These are phyloP conservation scores for Scyliorhinus canicula DNA, from an alignment of 2,797 vertebrate genomes.

Conservation along the genomic window DNA sequence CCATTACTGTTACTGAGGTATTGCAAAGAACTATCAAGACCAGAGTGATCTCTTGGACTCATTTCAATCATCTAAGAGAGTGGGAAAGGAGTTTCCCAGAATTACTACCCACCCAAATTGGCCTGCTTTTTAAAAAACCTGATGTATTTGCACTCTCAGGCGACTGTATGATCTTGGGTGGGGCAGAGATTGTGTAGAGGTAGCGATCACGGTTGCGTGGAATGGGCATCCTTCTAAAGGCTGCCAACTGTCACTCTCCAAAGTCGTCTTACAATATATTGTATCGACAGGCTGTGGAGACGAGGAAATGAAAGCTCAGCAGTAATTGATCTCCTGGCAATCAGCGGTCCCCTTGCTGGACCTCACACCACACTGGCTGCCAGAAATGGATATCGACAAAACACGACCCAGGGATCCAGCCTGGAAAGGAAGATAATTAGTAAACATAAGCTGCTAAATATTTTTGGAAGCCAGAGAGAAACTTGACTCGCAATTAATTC, in stretches of 20 bases:
- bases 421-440: slow-evolving; percentile 10
- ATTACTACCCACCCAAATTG: neutral
- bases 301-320: neutral
- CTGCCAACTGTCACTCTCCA: neutral
- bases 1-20: neutral
- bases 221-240: neutral
- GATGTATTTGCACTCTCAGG: neutral
- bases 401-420: neutral
- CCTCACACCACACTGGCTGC: neutral
- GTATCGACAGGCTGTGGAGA: neutral
- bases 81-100: neutral
- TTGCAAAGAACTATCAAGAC: neutral
- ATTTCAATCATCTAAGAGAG: neutral
- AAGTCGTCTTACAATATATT: no score
- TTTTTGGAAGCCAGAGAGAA: neutral
- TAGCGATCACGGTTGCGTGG: neutral
- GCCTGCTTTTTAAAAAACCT: neutral
- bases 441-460: neutral
- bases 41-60: neutral
- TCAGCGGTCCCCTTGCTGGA: neutral
- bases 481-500: neutral
- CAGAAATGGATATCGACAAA: neutral
- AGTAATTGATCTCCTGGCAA: neutral
- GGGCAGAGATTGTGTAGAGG: neutral
- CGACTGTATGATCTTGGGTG: neutral